phyloP scores from a whole-genome alignment of 1,140 invertebrate genomes.

The Drosophila gunungcola region DNA sequence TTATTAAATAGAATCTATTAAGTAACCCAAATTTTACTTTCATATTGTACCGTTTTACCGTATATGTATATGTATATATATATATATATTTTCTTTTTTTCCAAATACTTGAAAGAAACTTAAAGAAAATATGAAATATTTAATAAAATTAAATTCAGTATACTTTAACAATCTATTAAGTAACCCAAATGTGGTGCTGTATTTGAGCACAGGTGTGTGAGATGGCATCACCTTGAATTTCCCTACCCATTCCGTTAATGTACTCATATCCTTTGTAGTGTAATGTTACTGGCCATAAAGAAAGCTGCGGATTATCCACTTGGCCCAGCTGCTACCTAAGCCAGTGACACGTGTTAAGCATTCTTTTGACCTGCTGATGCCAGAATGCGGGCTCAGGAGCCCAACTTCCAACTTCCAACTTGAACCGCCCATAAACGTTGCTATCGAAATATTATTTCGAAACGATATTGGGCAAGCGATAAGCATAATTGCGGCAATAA shows the following conservation, averaged over 20 bases:
- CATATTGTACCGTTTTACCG: too few relatives aligned
- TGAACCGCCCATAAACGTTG: constrained; percentile 49
- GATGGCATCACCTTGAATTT: background rate
- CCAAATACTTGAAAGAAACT: background rate
- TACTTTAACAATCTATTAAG: background rate
- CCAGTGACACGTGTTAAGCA: constrained; percentile 58
- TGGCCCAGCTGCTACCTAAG: constrained; percentile 35
- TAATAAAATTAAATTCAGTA: background rate
- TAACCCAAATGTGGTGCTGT: background rate
- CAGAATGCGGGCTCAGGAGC: constrained; percentile 9
- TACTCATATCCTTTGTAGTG: constrained; percentile 1
- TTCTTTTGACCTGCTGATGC: constrained; percentile 41
- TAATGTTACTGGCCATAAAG: constrained; percentile 9
- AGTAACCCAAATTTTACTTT: background rate
- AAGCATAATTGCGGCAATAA: constrained; percentile 84
- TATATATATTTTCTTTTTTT: too few relatives aligned
- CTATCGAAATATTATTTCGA: constrained; percentile 80
- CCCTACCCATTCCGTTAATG: constrained; percentile 5
- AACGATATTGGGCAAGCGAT: constrained; percentile 81
- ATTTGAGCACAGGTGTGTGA: constrained; percentile 3
- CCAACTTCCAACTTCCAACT: constrained; percentile 26
- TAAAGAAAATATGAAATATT: too few relatives aligned
- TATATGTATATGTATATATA: too few relatives aligned
- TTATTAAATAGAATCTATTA: background rate
- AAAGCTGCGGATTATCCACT: constrained; percentile 36